These are phyloP conservation scores for Microdon myrmicae DNA, from an alignment of 2,888 invertebrate species.

Conservation along the genomic window DNA sequence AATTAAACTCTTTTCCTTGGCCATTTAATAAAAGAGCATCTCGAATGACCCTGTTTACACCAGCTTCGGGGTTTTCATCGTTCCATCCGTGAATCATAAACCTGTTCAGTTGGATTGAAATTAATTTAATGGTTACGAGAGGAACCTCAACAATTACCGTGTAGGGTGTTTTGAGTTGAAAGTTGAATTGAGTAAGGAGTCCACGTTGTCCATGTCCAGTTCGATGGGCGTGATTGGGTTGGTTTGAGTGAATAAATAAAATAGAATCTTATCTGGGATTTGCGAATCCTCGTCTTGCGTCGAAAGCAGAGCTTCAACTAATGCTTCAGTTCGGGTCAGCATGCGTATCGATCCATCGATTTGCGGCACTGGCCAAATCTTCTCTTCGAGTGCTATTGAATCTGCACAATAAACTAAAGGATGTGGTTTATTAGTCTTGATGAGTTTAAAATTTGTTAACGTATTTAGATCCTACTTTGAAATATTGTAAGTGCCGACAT, in stretches of 20 bases:
- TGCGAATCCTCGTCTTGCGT: background rate
- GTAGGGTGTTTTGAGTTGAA: conserved; percentile 24
- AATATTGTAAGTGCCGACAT: too few relatives aligned
- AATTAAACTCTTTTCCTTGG: conserved; percentile 69
- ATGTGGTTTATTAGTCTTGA: too few relatives aligned
- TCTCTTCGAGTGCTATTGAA: too few relatives aligned
- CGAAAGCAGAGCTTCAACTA: conserved; percentile 8
- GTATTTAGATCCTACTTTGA: too few relatives aligned
- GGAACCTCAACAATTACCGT: conserved; percentile 5
- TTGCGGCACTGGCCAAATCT: conserved; percentile 30
- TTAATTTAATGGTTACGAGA: background rate
- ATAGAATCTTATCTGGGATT: conserved; percentile 21
- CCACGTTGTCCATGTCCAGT: conserved; percentile 16
- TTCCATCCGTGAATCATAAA: conserved; percentile 70
- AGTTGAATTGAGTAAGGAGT: conserved; percentile 8
- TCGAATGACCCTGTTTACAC: conserved; percentile 46
- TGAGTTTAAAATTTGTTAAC: too few relatives aligned
- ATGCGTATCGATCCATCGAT: conserved; percentile 3
- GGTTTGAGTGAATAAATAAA: conserved; percentile 29
- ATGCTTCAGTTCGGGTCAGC: conserved; percentile 21
- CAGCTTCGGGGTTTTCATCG: conserved; percentile 67
- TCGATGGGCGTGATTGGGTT: conserved; percentile 27
- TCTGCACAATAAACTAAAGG: too few relatives aligned
- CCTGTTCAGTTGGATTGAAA: conserved; percentile 11
- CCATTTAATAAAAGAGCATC: conserved; percentile 69